These are phyloP conservation scores for Epistrophe eligans DNA, from an alignment of 2,888 invertebrate species.

Conservation along the genomic window DNA sequence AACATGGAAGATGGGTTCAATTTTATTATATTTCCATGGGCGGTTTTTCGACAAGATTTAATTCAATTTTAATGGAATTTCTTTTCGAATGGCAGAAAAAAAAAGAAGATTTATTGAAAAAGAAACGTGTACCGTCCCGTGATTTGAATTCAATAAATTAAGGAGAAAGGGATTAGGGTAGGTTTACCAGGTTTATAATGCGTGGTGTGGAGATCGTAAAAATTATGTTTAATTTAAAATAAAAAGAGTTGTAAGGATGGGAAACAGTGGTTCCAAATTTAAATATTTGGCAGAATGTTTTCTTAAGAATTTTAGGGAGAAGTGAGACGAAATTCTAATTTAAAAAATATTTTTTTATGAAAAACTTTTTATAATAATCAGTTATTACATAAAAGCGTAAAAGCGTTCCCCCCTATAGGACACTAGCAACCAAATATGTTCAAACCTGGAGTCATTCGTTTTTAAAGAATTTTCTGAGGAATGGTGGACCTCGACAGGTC, in stretches of 20 bases:
- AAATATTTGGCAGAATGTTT: too few relatives aligned
- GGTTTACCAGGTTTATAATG: not conserved
- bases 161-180: not conserved
- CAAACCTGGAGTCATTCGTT: too few relatives aligned
- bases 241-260: not conserved
- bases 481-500: too few relatives aligned
- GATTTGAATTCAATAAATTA: conserved; percentile 21
- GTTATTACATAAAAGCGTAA: too few relatives aligned
- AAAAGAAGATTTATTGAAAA: conserved; percentile 42
- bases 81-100: conserved; percentile 4
- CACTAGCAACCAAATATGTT: too few relatives aligned
- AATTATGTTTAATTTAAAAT: not conserved
- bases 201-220: not conserved
- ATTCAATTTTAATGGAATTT: conserved; percentile 71
- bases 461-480: too few relatives aligned
- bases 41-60: conserved; percentile 62
- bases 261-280: too few relatives aligned
- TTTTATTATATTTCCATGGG: conserved; percentile 54
- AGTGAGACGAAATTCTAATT: too few relatives aligned
- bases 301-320: too few relatives aligned
- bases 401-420: too few relatives aligned
- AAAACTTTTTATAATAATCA: too few relatives aligned
- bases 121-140: conserved; percentile 17
- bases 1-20: conserved; percentile 17
- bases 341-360: too few relatives aligned